phyloP scores from a whole-genome alignment of 2,113 vertebrate genomes.

The Myrmophylax atrothorax region DNA sequence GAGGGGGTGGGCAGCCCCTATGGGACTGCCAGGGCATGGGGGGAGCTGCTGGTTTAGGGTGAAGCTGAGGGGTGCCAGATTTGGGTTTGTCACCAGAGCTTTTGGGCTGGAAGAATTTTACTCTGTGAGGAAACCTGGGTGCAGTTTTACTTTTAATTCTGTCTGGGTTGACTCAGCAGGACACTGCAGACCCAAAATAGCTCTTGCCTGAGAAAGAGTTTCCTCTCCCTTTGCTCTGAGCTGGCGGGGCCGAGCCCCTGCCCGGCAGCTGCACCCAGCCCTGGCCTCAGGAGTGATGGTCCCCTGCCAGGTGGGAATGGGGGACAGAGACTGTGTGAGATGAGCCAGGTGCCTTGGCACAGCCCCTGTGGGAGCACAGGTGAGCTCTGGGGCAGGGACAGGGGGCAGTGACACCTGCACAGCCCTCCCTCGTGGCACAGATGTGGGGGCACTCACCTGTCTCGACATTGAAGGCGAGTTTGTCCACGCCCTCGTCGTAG shows the following conservation, averaged over 20 bases:
- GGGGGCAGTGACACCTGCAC: background rate
- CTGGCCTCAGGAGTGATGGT: accelerated
- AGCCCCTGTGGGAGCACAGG: background rate
- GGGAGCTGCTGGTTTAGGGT: background rate
- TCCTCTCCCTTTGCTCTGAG: background rate
- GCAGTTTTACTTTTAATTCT: background rate
- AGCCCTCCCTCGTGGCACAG: accelerated
- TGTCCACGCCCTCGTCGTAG: constrained; percentile 78
- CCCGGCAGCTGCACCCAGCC: accelerated
- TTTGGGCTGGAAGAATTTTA: background rate
- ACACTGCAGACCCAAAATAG: background rate
- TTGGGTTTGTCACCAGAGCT: background rate
- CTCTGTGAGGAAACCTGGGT: accelerated
- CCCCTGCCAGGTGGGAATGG: background rate
- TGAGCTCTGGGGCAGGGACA: background rate
- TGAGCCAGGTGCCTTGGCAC: accelerated
- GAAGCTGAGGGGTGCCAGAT: background rate
- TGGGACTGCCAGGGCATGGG: accelerated
- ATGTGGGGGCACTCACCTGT: constrained; percentile 76
- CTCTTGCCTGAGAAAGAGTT: background rate
- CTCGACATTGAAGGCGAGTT: constrained; percentile 76
- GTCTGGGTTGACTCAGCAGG: background rate
- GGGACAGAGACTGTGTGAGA: background rate
- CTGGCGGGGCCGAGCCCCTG: background rate
- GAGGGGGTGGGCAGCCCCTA: background rate